A percentile compares a stretch with the other conserved stretches of the same genome.
phyloP scores from a whole-genome alignment of 2,113 vertebrate species.

The Pseudolaguvia tuberculata region DNA sequence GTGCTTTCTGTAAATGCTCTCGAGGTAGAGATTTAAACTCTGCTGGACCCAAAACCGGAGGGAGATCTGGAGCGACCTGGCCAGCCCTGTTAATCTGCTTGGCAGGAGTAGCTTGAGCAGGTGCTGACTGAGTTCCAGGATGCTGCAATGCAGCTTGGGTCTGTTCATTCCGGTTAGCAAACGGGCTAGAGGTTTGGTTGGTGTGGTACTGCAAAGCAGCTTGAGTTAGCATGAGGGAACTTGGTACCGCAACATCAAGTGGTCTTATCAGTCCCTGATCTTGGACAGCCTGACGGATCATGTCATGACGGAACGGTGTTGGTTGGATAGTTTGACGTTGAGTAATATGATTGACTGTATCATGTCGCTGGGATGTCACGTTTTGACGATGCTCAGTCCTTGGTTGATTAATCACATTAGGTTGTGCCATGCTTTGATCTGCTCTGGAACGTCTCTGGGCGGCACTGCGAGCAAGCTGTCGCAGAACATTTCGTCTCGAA shows the following conservation, averaged over 20 bases:
- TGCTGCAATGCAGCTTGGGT: conserved; percentile 58
- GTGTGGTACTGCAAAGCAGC: conserved; percentile 58
- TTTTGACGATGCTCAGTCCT: not conserved
- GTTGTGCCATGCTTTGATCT: conserved; percentile 43
- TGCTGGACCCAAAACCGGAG: conserved; percentile 56
- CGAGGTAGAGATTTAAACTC: conserved; percentile 63
- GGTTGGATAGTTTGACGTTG: conserved; percentile 32
- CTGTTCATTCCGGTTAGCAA: conserved; percentile 59
- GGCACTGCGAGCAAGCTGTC: conserved; percentile 21
- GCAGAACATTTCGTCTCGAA: conserved; percentile 32
- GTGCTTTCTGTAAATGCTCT: conserved; percentile 42
- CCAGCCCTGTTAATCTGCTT: conserved; percentile 13
- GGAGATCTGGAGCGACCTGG: conserved; percentile 55
- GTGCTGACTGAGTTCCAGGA: conserved; percentile 32
- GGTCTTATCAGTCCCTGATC: not conserved
- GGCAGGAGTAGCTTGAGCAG: conserved; percentile 26
- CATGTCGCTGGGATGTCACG: not conserved
- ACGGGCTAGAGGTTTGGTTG: conserved; percentile 43
- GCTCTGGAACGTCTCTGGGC: conserved; percentile 43
- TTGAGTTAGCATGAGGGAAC: conserved; percentile 57
- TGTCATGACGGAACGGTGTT: too few relatives aligned
- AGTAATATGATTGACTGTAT: conserved; percentile 6
- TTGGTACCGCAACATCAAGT: conserved; percentile 27
- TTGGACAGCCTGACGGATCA: not conserved
- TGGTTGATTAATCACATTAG: conserved; percentile 42